Base-by-base conservation (phyloP, 1,140 invertebrate genomes). In the Gryllus bimaculatus region DNA sequence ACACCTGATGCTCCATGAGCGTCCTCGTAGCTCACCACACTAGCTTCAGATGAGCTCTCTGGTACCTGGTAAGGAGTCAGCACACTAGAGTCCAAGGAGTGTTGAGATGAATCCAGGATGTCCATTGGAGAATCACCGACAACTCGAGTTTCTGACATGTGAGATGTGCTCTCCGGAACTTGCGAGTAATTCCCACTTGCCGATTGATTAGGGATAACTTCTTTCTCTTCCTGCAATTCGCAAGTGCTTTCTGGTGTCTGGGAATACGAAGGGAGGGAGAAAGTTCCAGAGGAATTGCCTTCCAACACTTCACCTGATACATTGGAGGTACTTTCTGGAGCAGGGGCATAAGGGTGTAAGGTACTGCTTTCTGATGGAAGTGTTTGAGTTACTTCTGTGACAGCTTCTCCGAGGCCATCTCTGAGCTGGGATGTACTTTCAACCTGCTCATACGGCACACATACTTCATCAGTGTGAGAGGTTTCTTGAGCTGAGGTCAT, bases 41-140 rank as follows among this genome's bases (percentile, higher is more conserved):
- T 48, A 15, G 15, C 76, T 20, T 77, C 48, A 18, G 18, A 20
- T n/a, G 48, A 77, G 47, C 76, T 54, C 18, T 47, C 48, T 10
- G 48, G 48, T 48, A 18, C 76, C 20, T 77, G 13, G 8, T 77
- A 10, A 48, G 47, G 48, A 20, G 48, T 48, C 47, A 8, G 47
- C 47, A 20, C 47, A 20, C 7, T 10, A 8, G 76, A 49, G 48
- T 77, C 76, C n/a, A 54, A 47, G n/a, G 48, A 48, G 21, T 77
- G 48, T 77, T 48, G n/a, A 49, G 76, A 77, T 15, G 76, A 77
- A 48, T 77, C 47, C 21, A 48, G 12, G 21, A 48, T 20, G n/a
- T 48, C 76, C 21, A 54, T 77, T n/a, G 54, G 54, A 66, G 54
- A 66, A 18, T 66, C 54, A 10, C 54, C 54, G 18, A 66, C 54